These are phyloP conservation scores for Caloenas nicobarica DNA, from an alignment of 2,113 vertebrate genomes.

Conservation along the genomic window DNA sequence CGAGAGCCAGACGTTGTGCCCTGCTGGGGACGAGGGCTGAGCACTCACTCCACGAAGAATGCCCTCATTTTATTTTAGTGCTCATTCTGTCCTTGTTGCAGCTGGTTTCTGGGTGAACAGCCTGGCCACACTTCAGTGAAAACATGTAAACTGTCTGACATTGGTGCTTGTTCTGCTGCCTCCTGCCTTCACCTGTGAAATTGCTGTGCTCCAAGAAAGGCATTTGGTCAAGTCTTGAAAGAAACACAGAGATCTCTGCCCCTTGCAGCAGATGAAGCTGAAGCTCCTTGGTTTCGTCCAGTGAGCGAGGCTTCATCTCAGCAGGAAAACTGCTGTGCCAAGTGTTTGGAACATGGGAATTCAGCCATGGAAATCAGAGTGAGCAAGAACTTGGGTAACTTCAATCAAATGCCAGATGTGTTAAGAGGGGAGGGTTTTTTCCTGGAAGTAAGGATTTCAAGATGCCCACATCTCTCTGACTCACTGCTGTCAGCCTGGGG, in stretches of 20 bases:
- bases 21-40: not conserved
- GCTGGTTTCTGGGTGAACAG: not conserved
- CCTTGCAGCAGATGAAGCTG: not conserved
- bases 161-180: not conserved
- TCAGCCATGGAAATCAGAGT: not conserved
- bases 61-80: not conserved
- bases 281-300: not conserved
- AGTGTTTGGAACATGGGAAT: not conserved
- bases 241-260: not conserved
- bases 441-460: not conserved
- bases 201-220: not conserved
- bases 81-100: not conserved
- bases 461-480: not conserved
- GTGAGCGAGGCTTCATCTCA: not conserved
- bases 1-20: not conserved
- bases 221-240: not conserved
- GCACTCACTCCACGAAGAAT: fast-evolving
- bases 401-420: not conserved
- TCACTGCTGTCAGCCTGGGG: not conserved
- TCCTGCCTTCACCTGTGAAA: not conserved
- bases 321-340: not conserved
- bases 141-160: not conserved
- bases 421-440: not conserved
- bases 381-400: not conserved
- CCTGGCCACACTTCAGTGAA: not conserved